phyloP scores from a whole-genome alignment of 30 jellyfish, hydroid and myxozoan species.

The Nemopilema nomurai region DNA sequence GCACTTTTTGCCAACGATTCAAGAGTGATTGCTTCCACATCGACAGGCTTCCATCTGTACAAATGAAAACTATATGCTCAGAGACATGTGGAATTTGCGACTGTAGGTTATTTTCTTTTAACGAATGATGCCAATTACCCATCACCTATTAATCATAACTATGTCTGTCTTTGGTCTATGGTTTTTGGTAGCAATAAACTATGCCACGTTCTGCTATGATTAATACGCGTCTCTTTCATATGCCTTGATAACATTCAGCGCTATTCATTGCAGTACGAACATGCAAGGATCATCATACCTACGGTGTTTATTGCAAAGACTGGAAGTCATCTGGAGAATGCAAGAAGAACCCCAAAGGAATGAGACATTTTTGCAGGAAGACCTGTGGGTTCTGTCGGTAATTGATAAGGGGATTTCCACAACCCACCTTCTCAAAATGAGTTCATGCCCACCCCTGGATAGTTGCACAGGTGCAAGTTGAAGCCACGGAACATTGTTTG shows the following conservation, averaged over 20 bases:
- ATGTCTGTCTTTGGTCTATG: no score
- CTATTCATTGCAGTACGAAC: no score
- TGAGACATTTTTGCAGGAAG: conserved; percentile 70
- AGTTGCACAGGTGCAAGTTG: not conserved
- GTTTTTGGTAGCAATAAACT: not conserved
- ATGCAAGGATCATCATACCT: conserved; percentile 72
- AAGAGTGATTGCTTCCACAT: conserved; percentile 16
- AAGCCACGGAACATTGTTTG: not conserved
- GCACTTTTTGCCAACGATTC: conserved; percentile 49
- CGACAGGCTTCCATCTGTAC: conserved; percentile 65
- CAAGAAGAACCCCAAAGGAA: conserved; percentile 42
- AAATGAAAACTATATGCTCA: conserved; percentile 72
- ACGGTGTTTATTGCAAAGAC: conserved; percentile 61
- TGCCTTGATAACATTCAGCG: no score
- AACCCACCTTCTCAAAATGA: not conserved
- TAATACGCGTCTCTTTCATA: not conserved
- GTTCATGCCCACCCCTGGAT: not conserved
- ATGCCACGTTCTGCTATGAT: not conserved
- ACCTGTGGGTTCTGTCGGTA: conserved; percentile 73
- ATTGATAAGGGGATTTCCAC: not conserved
- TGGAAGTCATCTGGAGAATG: conserved; percentile 83
- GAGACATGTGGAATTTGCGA: conserved; percentile 82
- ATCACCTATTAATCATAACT: not conserved
- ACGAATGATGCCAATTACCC: not conserved
- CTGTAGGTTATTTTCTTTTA: conserved; percentile 20